These are phyloP conservation scores for Pandion haliaetus DNA, from an alignment of 2,113 vertebrate genomes.

Conservation along the genomic window DNA sequence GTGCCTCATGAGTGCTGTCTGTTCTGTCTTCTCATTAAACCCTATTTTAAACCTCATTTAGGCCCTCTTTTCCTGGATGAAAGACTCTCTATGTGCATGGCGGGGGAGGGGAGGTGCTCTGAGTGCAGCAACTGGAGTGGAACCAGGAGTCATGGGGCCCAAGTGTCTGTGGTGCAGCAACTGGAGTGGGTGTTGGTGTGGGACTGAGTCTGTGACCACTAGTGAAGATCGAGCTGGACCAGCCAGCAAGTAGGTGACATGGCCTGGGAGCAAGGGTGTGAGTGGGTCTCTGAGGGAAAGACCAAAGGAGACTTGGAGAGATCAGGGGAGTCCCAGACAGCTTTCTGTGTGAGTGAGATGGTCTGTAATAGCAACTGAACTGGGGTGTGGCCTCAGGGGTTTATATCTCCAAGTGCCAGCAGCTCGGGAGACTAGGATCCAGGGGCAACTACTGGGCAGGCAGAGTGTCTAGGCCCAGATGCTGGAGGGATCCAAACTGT, in stretches of 20 bases:
- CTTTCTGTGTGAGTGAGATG: background rate
- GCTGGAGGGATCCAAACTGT: background rate
- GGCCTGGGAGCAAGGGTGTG: background rate
- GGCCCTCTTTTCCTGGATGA: background rate
- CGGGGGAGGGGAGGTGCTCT: too few relatives aligned
- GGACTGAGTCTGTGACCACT: background rate
- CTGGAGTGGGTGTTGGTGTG: background rate
- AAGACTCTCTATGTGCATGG: background rate
- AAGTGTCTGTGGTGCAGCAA: rapidly evolving
- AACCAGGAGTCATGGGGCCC: background rate
- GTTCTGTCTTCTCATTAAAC: background rate
- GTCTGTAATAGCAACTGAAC: background rate
- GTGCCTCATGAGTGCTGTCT: background rate
- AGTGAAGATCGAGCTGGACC: background rate
- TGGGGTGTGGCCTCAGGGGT: background rate
- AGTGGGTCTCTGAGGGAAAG: background rate
- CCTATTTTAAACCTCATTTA: background rate
- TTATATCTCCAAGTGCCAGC: background rate
- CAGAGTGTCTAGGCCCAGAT: background rate
- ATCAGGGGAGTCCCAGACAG: background rate
- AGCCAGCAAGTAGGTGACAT: background rate
- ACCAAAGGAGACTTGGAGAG: background rate
- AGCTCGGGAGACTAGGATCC: background rate
- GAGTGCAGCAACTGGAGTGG: background rate
- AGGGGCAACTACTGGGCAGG: background rate